Percentiles rank a stretch among this genome's conserved stretches.
Conservation (phyloP, 2,113 vertebrate genomes). For the Pristiophorus japonicus region DNA sequence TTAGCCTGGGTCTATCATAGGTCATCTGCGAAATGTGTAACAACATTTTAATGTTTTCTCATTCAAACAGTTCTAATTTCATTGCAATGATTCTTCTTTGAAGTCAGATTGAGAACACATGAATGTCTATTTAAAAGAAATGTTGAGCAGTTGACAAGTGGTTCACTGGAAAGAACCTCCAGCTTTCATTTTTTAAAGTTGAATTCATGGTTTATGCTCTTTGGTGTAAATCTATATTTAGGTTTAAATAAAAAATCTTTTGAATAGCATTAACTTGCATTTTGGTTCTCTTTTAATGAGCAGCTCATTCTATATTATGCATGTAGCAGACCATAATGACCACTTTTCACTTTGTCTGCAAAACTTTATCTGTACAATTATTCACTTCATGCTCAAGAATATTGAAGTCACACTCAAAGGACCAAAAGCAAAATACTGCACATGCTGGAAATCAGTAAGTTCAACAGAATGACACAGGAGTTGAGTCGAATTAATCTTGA, state of each 20-base stretch:
- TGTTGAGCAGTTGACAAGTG: neutral
- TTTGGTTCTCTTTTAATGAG: slow-evolving; percentile 14
- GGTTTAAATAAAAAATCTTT: neutral
- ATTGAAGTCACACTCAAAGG: neutral
- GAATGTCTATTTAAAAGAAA: neutral
- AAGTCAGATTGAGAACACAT: neutral
- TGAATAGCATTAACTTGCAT: slow-evolving; percentile 16
- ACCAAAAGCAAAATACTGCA: neutral
- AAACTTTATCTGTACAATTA: neutral
- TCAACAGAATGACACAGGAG: neutral
- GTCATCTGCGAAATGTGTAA: neutral
- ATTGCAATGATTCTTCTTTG: slow-evolving; percentile 12
- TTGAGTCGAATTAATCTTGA: neutral
- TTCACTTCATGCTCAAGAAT: neutral
- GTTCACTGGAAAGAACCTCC: neutral
- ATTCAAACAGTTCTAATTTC: neutral
- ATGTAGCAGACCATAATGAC: neutral
- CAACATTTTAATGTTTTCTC: neutral
- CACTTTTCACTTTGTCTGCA: neutral
- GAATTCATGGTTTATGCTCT: slow-evolving; percentile 1
- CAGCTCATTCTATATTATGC: neutral
- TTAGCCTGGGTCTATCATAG: neutral
- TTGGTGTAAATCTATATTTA: slow-evolving; percentile 20
- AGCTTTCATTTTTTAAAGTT: neutral
- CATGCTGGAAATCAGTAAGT: neutral